Base-by-base conservation (phyloP, 2,888 invertebrate species). In the Drosophila yooni region DNA sequence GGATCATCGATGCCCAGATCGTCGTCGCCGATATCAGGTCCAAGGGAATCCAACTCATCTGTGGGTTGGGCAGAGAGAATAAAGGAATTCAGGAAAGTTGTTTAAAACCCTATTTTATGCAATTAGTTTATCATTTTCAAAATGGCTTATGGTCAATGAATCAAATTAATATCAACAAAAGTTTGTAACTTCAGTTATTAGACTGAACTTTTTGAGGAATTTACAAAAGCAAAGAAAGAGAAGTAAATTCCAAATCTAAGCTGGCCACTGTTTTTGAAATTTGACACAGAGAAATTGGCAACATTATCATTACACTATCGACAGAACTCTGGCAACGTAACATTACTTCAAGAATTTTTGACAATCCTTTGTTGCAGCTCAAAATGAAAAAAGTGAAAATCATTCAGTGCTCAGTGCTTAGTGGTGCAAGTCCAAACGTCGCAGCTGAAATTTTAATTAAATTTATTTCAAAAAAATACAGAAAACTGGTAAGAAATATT, bases 1-100 rank as follows among this genome's bases (percentile, higher is more conserved):
- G 96, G 95, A 92, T 96, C 95, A 79, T 94, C 94, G 11, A 83
- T 75, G 29, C 85, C 76, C 29, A 76, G 79, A 31, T 83, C 83
- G 29, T 80, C 79, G 34, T 89, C 80, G 0, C 81, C 84, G 2
- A 80, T 76, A 21, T 84, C 88, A 3, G 90, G 81, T 0, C 81
- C 91, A 63, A 68, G 79, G 0, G 83, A 75, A 76, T 91, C 89
- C 38, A 83, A 85, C 0, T 90, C 88, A 8, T 85, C 91, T 89
- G 71, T 33, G 51, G 52, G 29, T 3, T 13, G 15, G 7, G 7
- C 3, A 27, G 15, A 15, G 15, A 15, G 15, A 13, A 46, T 2
- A 25, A 46, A 8, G 15, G 15, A 21, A 46, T 1, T 8, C 15
- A 15, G 2, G 2, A 46, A 46, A 40, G 10, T n/a, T n/a, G n/a